Conservation (phyloP, 2,888 invertebrate genomes). For the Thereva nobilitata region DNA sequence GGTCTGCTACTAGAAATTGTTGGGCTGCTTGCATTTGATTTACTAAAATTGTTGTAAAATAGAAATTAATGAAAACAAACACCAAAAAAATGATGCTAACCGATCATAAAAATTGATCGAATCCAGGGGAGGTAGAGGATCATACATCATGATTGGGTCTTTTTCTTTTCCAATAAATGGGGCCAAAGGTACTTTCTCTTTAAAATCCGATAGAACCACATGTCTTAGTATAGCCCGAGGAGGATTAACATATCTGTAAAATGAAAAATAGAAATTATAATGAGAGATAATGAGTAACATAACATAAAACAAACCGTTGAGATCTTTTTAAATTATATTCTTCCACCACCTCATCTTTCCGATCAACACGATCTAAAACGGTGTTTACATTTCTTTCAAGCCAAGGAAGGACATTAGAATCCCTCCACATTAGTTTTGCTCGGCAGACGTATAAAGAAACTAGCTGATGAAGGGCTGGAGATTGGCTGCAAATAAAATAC, state of each 20-base stretch:
- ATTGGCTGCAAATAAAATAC: conserved; percentile 58
- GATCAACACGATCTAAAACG: conserved; percentile 68
- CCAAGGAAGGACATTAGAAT: conserved; percentile 73
- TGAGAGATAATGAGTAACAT: background rate
- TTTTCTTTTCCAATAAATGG: conserved; percentile 55
- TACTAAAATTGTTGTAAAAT: conserved; percentile 44
- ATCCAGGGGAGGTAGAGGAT: conserved; percentile 78
- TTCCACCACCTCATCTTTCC: conserved; percentile 63
- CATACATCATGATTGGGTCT: conserved; percentile 68
- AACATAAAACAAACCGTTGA: conserved; percentile 61
- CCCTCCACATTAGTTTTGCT: conserved; percentile 78
- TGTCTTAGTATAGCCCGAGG: conserved; percentile 56
- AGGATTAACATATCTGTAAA: conserved; percentile 52
- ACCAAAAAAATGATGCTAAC: conserved; percentile 45
- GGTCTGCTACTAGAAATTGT: conserved; percentile 51
- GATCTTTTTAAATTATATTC: conserved; percentile 67
- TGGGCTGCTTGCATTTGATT: conserved; percentile 53
- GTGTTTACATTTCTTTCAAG: conserved; percentile 72
- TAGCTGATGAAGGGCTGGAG: conserved; percentile 69
- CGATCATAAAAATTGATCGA: conserved; percentile 73
- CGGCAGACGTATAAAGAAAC: conserved; percentile 74
- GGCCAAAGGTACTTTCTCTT: conserved; percentile 59
- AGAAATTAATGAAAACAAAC: background rate
- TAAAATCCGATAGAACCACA: conserved; percentile 59
- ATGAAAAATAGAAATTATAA: background rate